Base-by-base conservation (phyloP, 2,113 vertebrate genomes). In the Cygnus buccinator region DNA sequence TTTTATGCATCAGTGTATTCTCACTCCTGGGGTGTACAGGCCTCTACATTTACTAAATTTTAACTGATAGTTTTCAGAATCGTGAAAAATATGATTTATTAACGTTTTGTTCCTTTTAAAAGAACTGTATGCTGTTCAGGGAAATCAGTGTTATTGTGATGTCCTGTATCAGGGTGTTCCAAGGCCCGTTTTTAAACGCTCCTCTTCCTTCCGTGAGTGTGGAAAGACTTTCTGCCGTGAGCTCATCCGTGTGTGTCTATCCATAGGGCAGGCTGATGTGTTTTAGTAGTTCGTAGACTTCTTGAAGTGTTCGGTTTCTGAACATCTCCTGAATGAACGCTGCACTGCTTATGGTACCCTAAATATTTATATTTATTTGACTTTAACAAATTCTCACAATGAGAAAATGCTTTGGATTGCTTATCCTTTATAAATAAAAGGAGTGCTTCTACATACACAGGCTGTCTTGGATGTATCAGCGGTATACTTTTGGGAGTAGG, bases 281-380 rank as follows among this genome's bases (percentile, higher is more conserved):
- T 31, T 55, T 91, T 84, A 95, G 76, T 84, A 87, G 89, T 91
- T 91, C n/a, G 89, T 75, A 41, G 54, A 6, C 43, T 78, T 63
- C 76, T 67, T 87, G 29, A 94, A 65, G 48, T 48, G 33, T 44
- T 87, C 18, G 61, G 48, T 93, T 74, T 62, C 71, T 58, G 33
- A 87, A n/a, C 26, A 4, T 62, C 81, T 83, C 88, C 52, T 54
- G 80, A 57, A 39, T 73, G 61, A 92, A 26, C 43, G 26, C 5
- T 9, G n/a, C 6, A 5, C 61, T 61, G 11, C 10, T 5, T 14
- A 7, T 65, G 13, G 35, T 78, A 61, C 80, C 48, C 54, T 74
- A 76, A 91, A 25, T 55, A 76, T 78, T 46, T 82, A 46, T 87
- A 84, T 92, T 90, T 93, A 86, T 88, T 91, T 91, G 57, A 68